Evolutionary conservation across 2,797 vertebrate genomes (phyloP), one percentile per base, ranked within the genome.

Genomic region (Sebastes glaucus): DNA sequence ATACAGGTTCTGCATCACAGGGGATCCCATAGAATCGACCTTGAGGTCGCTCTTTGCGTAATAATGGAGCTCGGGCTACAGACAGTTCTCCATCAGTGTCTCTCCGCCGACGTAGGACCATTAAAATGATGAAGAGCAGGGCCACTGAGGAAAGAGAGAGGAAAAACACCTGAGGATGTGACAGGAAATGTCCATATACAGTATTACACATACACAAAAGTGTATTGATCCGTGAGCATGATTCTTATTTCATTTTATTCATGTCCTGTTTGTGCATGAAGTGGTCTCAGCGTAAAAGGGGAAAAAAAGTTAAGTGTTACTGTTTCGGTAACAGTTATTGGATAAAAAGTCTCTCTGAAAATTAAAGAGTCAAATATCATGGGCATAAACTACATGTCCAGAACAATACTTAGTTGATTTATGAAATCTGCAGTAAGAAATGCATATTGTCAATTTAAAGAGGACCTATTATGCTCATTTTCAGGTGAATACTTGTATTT

Each of bases 1-100:
- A 98, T 14, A 98, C 95, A 0, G 97, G 97, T 70, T 97, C 97
- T 7, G 92, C 95, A 53, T 97, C 96, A 74, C 96, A 96, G 0
- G 87, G 95, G 4, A 96, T 92, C 27, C 96, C 96, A 0, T 97
- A 97, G 3, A 89, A 94, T 25, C 85, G 76, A 3, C 91, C 92
- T 7, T 77, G 91, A 7, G 90, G 92, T 1, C 89, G 87, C 38
- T 95, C 96, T 80, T 91, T 89, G 6, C 85, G 78, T 55, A 98
- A 82, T 68, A 98, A 32, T 0, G 96, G 96, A 2, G 95, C 85
- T 67, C 95, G 94, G 0, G 95, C 78, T 0, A 95, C 56, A 5
- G 89, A 89, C 35, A 94, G 89, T 89, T 94, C 96, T 59, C 91
- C 56, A 49, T 95, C 94, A 0, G 73, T 59, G 61, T 94, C 95